These are phyloP conservation scores for Gymnocypris eckloni DNA, from an alignment of 2,797 vertebrate species.

Conservation along the genomic window DNA sequence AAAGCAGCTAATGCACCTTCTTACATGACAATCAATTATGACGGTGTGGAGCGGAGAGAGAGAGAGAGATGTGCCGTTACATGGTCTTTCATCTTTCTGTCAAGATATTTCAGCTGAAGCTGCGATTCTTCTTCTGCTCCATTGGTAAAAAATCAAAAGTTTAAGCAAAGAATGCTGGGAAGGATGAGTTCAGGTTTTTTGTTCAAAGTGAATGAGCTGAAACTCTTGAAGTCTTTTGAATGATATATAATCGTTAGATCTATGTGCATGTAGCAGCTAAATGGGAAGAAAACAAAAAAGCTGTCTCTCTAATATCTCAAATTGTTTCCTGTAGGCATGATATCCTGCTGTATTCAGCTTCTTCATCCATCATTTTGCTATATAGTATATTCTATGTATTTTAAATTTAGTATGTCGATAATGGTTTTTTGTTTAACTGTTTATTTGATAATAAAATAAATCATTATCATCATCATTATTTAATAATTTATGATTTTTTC, in stretches of 20 bases:
- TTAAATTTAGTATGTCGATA: neutral
- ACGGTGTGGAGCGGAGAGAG: neutral
- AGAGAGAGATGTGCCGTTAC: constrained; percentile 16
- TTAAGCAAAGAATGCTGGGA: constrained; percentile 13
- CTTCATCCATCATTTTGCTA: neutral
- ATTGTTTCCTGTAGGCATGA: neutral
- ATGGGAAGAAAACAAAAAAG: neutral
- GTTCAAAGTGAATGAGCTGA: constrained; percentile 18
- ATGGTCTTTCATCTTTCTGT: constrained; percentile 45
- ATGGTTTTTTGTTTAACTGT: neutral
- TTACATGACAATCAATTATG: constrained; percentile 46
- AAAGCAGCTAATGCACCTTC: constrained; percentile 38
- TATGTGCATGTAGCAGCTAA: neutral
- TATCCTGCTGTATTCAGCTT: neutral
- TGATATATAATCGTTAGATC: constrained; percentile 18
- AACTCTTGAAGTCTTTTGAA: constrained; percentile 19
- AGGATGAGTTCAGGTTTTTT: constrained; percentile 1
- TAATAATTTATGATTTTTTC: no score
- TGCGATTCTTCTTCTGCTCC: constrained; percentile 5
- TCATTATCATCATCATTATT: neutral
- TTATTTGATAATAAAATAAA: neutral
- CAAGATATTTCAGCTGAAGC: constrained; percentile 31
- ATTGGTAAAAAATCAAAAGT: constrained; percentile 15
- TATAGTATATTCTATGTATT: neutral
- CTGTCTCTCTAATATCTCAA: constrained; percentile 8